Evolutionary conservation across 2,888 invertebrate species (phyloP).

Genomic region (Pyrgus malvae): DNA sequence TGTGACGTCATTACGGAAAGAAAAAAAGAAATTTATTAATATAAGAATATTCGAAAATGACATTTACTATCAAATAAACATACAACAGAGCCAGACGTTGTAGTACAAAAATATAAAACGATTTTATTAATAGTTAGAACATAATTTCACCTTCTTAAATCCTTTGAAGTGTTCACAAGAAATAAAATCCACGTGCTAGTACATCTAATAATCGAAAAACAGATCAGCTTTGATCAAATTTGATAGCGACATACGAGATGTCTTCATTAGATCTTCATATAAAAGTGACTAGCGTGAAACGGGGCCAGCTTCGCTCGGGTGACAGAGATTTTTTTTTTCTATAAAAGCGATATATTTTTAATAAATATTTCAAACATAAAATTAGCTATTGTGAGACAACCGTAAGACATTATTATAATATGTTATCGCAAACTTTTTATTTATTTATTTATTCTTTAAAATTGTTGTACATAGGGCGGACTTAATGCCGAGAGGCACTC

Average conservation of each 20-base stretch:
- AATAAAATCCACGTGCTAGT: background rate
- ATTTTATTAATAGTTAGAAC: background rate
- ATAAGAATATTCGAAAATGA: background rate
- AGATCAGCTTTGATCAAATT: constrained; percentile 11
- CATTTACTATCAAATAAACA: background rate
- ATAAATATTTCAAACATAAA: too few relatives aligned
- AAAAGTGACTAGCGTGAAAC: too few relatives aligned
- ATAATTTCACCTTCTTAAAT: background rate
- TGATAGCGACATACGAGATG: constrained; percentile 6
- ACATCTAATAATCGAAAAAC: background rate
- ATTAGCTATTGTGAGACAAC: too few relatives aligned
- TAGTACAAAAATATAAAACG: background rate
- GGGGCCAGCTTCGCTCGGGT: too few relatives aligned
- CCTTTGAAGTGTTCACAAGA: constrained; percentile 11
- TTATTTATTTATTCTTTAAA: too few relatives aligned
- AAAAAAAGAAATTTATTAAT: background rate
- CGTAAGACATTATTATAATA: too few relatives aligned
- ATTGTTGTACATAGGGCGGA: too few relatives aligned
- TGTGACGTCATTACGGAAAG: too few relatives aligned
- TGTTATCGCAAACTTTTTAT: too few relatives aligned
- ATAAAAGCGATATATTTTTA: too few relatives aligned
- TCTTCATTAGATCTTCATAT: constrained; percentile 2
- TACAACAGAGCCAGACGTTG: background rate
- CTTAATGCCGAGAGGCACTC: too few relatives aligned
- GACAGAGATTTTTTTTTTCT: too few relatives aligned